phyloP scores from a whole-genome alignment of 2,797 vertebrate species.

The Acanthiza pusilla region DNA sequence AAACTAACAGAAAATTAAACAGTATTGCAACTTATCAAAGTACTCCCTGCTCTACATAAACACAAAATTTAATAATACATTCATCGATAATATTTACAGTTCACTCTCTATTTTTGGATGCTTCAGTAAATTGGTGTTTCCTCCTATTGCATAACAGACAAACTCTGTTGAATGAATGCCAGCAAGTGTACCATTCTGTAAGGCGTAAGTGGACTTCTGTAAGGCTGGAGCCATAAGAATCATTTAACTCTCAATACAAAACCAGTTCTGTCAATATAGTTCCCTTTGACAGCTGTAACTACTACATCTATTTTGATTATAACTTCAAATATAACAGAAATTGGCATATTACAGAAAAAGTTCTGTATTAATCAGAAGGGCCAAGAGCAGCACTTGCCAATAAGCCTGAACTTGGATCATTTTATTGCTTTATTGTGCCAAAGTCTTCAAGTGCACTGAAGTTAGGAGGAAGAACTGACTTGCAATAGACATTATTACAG shows the following conservation, averaged over 20 bases:
- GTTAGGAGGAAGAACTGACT: slow-evolving; percentile 18
- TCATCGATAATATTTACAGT: neutral
- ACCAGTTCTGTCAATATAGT: neutral
- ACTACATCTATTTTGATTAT: neutral
- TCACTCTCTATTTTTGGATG: neutral
- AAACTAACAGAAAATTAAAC: neutral
- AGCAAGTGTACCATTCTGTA: neutral
- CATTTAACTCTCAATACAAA: neutral
- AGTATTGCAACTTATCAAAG: neutral
- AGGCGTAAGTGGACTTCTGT: neutral
- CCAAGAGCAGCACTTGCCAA: neutral
- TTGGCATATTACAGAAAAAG: slow-evolving; percentile 10
- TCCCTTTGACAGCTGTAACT: neutral
- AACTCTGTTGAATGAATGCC: neutral
- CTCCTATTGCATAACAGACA: neutral
- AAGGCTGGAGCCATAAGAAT: neutral
- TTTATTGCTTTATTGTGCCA: slow-evolving; percentile 26
- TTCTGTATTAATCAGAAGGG: slow-evolving; percentile 1
- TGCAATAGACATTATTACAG: neutral
- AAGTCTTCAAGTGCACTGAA: neutral
- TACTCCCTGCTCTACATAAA: neutral
- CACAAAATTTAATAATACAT: neutral
- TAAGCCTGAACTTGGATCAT: neutral
- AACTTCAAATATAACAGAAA: slow-evolving; percentile 51
- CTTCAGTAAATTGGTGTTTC: neutral